Base-by-base conservation (phyloP, 1,140 invertebrate genomes). In the Olivierus martensii region DNA sequence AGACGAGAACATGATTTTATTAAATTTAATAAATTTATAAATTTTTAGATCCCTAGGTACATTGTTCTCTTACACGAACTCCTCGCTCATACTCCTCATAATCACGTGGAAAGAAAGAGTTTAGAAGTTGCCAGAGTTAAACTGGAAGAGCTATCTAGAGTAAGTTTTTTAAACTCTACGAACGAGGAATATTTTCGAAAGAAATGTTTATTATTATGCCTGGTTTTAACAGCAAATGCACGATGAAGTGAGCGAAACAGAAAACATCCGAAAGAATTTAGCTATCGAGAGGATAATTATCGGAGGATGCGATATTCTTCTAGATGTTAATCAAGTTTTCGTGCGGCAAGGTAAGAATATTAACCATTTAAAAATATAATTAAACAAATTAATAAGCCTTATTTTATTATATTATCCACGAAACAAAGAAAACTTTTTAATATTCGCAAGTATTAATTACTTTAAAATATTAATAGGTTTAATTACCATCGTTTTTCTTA, bases 281-380 rank as follows among this genome's bases (percentile, higher is more conserved):
- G 85, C 88, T 0, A 87, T 93, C 15, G 89, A 95, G 70, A 72
- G 90, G 51, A 93, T 94, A 87, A 94, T 95, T 46, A 81, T 91
- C 1, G 89, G 93, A 69, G 89, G 89, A 3, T 95, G 89, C 71
- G 89, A 94, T 67, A 91, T 94, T 61, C 72, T 94, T 42, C 72
- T 95, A 28, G 89, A 95, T 64, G 88, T 92, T 14, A 93, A 92
- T 71, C 89, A 95, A 75, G 85, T 90, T 21, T 56, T 59, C 36
- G 49, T 59, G 17, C 38, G 57, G 42, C 57, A 58, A 46, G 57
- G 57, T 58, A 53, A 15, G 11, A 0, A 18, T 37, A 43, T 43
- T 6, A 28, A 28, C 28, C 9, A 28, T 28, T 6, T 28, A 28
- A 28, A 6, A 6, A 28, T 28, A n/a, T n/a, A n/a, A n/a, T n/a